phyloP scores from a whole-genome alignment of 2,113 vertebrate species.

The chimpanzee (Pan troglodytes) region DNA sequence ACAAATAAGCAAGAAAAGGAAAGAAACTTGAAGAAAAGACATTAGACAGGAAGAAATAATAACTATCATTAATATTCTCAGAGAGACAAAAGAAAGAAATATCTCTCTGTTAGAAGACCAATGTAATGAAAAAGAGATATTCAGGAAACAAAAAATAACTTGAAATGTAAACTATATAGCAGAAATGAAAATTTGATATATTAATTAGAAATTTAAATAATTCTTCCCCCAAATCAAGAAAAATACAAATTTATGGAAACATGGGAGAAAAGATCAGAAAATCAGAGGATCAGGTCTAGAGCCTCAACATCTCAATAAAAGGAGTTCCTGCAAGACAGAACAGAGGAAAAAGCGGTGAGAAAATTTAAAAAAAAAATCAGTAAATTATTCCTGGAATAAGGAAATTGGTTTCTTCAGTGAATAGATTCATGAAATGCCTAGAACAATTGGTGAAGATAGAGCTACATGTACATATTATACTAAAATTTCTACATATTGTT shows the following conservation, averaged over 20 bases:
- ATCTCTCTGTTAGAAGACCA: not conserved
- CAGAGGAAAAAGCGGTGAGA: not conserved
- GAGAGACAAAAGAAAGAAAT: not conserved
- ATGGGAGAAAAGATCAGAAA: not conserved
- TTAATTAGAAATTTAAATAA: not conserved
- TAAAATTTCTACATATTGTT: not conserved
- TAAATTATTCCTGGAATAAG: not conserved
- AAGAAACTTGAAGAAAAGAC: not conserved
- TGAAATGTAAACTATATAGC: not conserved
- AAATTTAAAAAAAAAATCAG: not conserved
- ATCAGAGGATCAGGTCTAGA: not conserved
- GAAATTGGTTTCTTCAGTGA: not conserved
- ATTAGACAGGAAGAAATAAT: not conserved
- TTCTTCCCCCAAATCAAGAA: not conserved
- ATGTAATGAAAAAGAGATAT: not conserved
- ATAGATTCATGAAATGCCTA: not conserved
- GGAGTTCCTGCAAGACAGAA: not conserved
- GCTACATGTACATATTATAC: not conserved
- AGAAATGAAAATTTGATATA: not conserved
- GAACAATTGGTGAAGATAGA: not conserved
- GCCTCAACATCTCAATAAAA: not conserved
- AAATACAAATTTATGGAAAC: not conserved
- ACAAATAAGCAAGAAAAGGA: not conserved
- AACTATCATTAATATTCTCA: not conserved
- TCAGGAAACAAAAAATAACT: not conserved